These are phyloP conservation scores for Chromis chromis DNA, from an alignment of 2,797 vertebrate species.

Conservation along the genomic window DNA sequence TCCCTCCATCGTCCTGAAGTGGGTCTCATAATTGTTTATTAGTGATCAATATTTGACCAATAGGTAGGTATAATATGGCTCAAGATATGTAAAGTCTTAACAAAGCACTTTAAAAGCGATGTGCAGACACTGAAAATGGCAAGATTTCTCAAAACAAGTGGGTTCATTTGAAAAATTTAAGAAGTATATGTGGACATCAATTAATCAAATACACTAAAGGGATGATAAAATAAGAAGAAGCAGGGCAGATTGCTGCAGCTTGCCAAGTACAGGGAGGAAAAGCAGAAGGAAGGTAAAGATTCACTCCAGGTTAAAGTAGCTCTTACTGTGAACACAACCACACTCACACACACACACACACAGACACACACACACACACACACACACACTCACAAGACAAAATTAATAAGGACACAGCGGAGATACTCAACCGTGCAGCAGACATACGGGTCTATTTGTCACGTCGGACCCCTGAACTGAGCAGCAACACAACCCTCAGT, in stretches of 20 bases:
- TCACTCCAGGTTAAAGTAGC: constrained; percentile 10
- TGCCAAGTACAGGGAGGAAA: background rate
- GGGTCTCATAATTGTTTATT: too few relatives aligned
- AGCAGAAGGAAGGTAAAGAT: constrained; percentile 1
- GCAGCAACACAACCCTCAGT: background rate
- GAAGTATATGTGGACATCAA: constrained; percentile 12
- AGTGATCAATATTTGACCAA: too few relatives aligned
- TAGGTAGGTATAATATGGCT: too few relatives aligned
- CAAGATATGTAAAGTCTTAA: too few relatives aligned
- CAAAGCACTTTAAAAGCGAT: too few relatives aligned
- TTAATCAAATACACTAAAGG: constrained; percentile 13
- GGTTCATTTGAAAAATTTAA: background rate
- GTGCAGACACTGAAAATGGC: too few relatives aligned
- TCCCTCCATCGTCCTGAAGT: too few relatives aligned
- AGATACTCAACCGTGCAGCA: background rate
- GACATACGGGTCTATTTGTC: background rate
- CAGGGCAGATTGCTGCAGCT: background rate
- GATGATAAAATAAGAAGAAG: background rate
- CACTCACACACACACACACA: too few relatives aligned
- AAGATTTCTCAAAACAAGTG: too few relatives aligned
- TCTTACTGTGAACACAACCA: background rate
- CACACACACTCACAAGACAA: constrained; percentile 7
- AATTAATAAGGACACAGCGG: background rate
- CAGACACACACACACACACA: too few relatives aligned
- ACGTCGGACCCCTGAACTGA: background rate